Evolutionary conservation across 2,888 invertebrate genomes (phyloP).

Genomic region (Chrysolina oricalcia): DNA sequence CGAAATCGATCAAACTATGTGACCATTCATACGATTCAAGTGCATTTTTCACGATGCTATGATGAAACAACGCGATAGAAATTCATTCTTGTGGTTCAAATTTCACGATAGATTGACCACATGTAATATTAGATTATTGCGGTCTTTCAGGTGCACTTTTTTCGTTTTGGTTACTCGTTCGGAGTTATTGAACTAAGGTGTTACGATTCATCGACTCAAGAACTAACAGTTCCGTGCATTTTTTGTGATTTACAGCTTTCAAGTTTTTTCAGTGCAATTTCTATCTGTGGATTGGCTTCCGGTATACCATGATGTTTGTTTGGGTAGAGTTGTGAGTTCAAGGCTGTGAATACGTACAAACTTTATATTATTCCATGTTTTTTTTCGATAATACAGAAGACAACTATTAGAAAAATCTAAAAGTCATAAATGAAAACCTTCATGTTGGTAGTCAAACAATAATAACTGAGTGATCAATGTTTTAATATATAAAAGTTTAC

Average conservation of each 20-base stretch:
- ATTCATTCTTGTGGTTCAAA: conserved; percentile 41
- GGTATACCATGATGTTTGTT: background rate
- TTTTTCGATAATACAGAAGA: too few species aligned
- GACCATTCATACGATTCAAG: conserved; percentile 2
- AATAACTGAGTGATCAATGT: too few species aligned
- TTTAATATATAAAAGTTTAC: too few species aligned
- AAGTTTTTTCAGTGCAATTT: conserved; percentile 14
- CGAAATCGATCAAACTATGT: too few species aligned
- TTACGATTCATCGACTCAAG: conserved; percentile 34
- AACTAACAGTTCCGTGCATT: conserved; percentile 33
- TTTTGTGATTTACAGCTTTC: conserved; percentile 5
- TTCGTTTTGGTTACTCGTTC: conserved; percentile 22
- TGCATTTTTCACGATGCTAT: conserved; percentile 7
- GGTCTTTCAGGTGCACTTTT: conserved; percentile 34
- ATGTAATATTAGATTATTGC: conserved; percentile 49
- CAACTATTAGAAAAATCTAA: too few species aligned
- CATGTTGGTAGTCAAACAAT: too few species aligned
- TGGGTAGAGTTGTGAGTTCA: background rate
- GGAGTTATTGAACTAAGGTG: conserved; percentile 42
- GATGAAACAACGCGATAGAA: conserved; percentile 27
- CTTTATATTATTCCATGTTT: too few species aligned
- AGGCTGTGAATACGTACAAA: background rate
- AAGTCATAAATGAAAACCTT: too few species aligned
- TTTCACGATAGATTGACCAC: conserved; percentile 42
- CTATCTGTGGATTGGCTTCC: background rate